Conservation (phyloP, 2,888 invertebrate genomes). For the Cabera pusaria region DNA sequence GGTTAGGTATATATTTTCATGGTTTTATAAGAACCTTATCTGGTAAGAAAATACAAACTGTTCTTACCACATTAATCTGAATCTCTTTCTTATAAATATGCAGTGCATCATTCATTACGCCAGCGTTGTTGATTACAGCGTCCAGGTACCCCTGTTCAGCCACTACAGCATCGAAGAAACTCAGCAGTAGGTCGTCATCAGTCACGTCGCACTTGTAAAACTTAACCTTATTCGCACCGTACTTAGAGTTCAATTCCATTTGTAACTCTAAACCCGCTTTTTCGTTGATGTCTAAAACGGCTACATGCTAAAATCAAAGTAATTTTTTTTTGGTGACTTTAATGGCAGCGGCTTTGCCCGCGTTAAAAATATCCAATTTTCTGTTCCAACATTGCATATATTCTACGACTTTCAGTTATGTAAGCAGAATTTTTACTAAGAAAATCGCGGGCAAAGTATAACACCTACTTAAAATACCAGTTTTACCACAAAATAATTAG, state of each 20-base stretch:
- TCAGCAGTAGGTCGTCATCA: slow-evolving; percentile 41
- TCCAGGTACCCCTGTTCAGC: slow-evolving; percentile 46
- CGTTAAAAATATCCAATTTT: too few relatives aligned
- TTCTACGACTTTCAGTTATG: too few relatives aligned
- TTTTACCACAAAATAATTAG: too few relatives aligned
- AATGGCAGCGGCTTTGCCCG: too few relatives aligned
- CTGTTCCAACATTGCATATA: too few relatives aligned
- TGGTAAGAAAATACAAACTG: not conserved
- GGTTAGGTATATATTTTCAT: too few relatives aligned
- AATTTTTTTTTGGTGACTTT: too few relatives aligned
- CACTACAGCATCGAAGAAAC: slow-evolving; percentile 38
- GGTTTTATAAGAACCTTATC: too few relatives aligned
- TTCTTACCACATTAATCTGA: slow-evolving; percentile 52
- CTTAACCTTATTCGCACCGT: slow-evolving; percentile 42
- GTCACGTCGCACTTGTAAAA: slow-evolving; percentile 56
- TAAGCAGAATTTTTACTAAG: too few relatives aligned
- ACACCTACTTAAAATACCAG: too few relatives aligned
- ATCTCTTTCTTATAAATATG: slow-evolving; percentile 46
- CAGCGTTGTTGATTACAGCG: slow-evolving; percentile 51
- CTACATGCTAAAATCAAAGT: slow-evolving; percentile 44
- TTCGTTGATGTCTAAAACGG: slow-evolving; percentile 47
- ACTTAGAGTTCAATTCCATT: slow-evolving; percentile 43
- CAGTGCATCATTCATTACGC: slow-evolving; percentile 49
- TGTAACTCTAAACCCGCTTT: slow-evolving; percentile 40
- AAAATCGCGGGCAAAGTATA: too few relatives aligned